A percentile compares a stretch with the other conserved stretches of the same genome.
Evolutionary conservation across 2,797 vertebrate genomes (phyloP).

Genomic region (Parauchenoglanis ngamensis): DNA sequence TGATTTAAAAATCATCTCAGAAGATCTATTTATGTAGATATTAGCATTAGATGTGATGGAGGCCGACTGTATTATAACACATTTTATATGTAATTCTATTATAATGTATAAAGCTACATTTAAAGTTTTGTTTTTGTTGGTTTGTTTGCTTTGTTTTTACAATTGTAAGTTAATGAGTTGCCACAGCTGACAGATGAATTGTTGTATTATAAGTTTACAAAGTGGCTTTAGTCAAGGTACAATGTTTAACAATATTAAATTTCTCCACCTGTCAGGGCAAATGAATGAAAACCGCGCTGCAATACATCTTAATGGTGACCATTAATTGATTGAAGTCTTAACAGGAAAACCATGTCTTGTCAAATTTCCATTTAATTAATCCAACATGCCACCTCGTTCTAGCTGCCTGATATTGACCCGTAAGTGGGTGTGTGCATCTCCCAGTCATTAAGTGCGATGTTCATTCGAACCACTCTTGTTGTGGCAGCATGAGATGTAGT

Average conservation of each 20-base stretch:
- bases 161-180: background rate
- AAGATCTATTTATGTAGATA: background rate
- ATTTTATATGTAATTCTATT: background rate
- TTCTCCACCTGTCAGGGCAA: background rate
- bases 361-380: conserved; percentile 32
- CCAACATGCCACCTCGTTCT: conserved; percentile 30
- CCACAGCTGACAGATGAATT: background rate
- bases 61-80: background rate
- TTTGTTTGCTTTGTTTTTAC: background rate
- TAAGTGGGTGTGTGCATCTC: background rate
- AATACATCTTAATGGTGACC: conserved; percentile 26
- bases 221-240: background rate
- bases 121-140: background rate
- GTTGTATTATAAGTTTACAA: background rate
- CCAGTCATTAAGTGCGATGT: conserved; percentile 47
- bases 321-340: conserved; percentile 39
- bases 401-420: conserved; percentile 22
- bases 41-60: background rate
- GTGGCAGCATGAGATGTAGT: conserved; percentile 47
- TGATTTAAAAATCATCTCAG: background rate
- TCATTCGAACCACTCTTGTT: conserved; percentile 52
- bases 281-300: conserved; percentile 1
- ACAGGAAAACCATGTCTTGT: conserved; percentile 13
- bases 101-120: background rate
- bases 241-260: conserved; percentile 26